Conservation (phyloP, 2,888 invertebrate genomes). For the Epinotia nisella region DNA sequence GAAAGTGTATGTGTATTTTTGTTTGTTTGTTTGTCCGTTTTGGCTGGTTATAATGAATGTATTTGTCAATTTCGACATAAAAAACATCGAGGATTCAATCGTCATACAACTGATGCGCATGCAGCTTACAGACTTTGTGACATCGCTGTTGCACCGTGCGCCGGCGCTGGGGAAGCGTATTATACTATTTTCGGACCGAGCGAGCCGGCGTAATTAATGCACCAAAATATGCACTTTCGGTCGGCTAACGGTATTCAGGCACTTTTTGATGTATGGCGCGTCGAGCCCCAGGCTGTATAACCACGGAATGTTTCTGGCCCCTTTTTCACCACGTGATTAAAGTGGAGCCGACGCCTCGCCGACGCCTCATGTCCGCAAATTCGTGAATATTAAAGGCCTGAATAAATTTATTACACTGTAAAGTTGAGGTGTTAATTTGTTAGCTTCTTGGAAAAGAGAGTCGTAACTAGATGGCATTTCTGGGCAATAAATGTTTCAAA, state of each 20-base stretch:
- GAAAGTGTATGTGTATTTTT: no score
- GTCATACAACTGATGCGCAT: not conserved
- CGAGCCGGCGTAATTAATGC: slow-evolving; percentile 38
- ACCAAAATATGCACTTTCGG: slow-evolving; percentile 44
- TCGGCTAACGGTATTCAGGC: slow-evolving; percentile 58
- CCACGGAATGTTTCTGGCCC: slow-evolving; percentile 58
- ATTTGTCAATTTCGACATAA: no score
- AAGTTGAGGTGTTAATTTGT: slow-evolving; percentile 28
- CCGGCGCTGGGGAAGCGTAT: slow-evolving; percentile 39
- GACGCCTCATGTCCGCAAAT: slow-evolving; percentile 12
- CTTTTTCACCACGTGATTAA: slow-evolving; percentile 58
- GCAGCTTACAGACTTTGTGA: not conserved
- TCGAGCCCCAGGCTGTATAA: slow-evolving; percentile 65
- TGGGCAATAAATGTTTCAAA: slow-evolving; percentile 14
- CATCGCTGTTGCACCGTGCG: slow-evolving; percentile 22
- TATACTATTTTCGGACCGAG: slow-evolving; percentile 43
- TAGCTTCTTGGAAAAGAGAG: no score
- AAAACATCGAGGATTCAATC: no score
- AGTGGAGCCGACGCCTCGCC: slow-evolving; percentile 42
- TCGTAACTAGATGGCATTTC: no score
- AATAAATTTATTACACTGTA: slow-evolving; percentile 9
- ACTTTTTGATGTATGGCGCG: slow-evolving; percentile 52
- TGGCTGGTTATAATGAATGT: no score
- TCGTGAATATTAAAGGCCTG: slow-evolving; percentile 17
- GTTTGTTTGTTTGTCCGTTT: no score